Percentiles rank a stretch among this genome's conserved stretches.
Conservation (phyloP, 1,140 invertebrate species). For the Diachasmimorpha longicaudata region DNA sequence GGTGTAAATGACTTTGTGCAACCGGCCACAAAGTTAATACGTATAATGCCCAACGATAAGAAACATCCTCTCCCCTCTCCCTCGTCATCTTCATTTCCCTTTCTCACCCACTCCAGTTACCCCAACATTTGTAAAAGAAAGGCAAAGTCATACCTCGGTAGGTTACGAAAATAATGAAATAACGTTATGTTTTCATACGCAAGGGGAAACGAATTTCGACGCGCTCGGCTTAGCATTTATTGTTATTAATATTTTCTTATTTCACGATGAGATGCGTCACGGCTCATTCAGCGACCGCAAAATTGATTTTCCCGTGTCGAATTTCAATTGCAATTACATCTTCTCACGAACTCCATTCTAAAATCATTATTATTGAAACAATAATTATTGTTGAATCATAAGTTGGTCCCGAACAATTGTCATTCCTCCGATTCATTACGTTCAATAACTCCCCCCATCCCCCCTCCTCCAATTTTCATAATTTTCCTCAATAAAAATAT, state of each 20-base stretch:
- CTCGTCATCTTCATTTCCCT: constrained; percentile 8
- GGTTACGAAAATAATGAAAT: constrained; percentile 25
- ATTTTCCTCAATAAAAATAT: background rate
- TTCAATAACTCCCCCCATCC: background rate
- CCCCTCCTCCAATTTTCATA: background rate
- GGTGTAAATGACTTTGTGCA: constrained; percentile 30
- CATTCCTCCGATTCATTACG: background rate
- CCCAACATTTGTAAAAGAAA: constrained; percentile 28
- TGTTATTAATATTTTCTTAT: background rate
- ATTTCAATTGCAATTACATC: too few species aligned
- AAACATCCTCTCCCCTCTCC: constrained; percentile 7
- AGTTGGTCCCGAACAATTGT: background rate
- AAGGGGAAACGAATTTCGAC: constrained; percentile 19
- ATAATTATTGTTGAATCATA: background rate
- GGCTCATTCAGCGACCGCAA: background rate
- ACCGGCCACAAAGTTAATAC: constrained; percentile 17
- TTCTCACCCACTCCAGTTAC: background rate
- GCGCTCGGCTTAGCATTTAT: constrained; percentile 11
- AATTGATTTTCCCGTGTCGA: too few species aligned
- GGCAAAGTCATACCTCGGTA: constrained; percentile 36
- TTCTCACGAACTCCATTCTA: too few species aligned
- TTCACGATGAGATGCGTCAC: background rate
- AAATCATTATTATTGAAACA: background rate
- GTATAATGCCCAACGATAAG: constrained; percentile 20
- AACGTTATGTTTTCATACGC: constrained; percentile 25